These are phyloP conservation scores for Heliothis subflexa DNA, from an alignment of 1,140 invertebrate species.

Conservation along the genomic window DNA sequence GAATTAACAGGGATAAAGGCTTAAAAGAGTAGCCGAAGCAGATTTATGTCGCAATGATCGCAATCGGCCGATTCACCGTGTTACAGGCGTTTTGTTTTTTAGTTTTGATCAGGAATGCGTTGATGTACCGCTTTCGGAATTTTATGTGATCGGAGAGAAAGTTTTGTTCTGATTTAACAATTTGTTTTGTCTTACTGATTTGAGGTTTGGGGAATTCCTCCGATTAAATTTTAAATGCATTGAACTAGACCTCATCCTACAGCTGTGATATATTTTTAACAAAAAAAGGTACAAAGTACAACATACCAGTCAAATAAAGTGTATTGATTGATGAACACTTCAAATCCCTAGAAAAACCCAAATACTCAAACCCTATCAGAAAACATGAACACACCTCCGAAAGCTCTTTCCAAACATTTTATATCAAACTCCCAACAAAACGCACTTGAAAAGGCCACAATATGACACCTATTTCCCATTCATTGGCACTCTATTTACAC, in stretches of 20 bases:
- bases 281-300: background rate
- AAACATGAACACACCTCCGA: conserved; percentile 27
- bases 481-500: conserved; percentile 75
- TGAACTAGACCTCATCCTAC: background rate
- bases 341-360: background rate
- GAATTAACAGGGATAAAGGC: conserved; percentile 85
- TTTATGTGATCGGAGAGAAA: conserved; percentile 41
- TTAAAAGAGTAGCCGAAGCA: conserved; percentile 84
- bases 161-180: conserved; percentile 20
- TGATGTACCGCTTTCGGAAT: conserved; percentile 55
- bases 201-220: background rate
- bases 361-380: background rate
- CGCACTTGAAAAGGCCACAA: conserved; percentile 61
- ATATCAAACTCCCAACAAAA: conserved; percentile 48
- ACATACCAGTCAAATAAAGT: background rate
- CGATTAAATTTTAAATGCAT: too few species aligned
- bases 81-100: conserved; percentile 75
- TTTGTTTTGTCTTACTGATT: background rate
- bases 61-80: conserved; percentile 81
- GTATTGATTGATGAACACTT: background rate
- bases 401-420: conserved; percentile 26
- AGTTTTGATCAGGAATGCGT: conserved; percentile 58
- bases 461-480: conserved; percentile 76
- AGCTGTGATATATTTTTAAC: background rate
- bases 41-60: conserved; percentile 84